Evolutionary conservation across 2,113 vertebrate species (phyloP), one percentile per base, ranked within the genome.

Genomic region (Tringa solitaria): DNA sequence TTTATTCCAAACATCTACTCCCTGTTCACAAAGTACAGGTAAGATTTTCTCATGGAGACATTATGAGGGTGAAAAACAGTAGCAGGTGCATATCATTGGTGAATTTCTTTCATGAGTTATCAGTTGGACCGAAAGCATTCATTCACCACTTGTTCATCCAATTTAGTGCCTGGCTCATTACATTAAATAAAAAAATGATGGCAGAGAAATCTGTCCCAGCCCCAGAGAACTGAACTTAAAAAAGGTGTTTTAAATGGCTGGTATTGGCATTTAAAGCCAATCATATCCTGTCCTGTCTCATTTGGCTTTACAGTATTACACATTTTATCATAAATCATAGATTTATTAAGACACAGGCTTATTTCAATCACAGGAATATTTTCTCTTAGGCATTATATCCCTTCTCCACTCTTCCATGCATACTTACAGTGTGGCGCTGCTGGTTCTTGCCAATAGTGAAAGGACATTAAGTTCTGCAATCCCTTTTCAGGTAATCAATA

Each of bases 21-120:
- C 22, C 32, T 0, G 0, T 54, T 76, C 56, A 76, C 65, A 19
- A 88, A 70, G 10, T 33, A 48, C 1, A 67, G 8, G 24, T 14
- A 86, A n/a, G 23, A 76, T 67, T 63, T 94, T 57, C 37, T 77
- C 56, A 17, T 46, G 60, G 19, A 94, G 37, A 80, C 27, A 83
- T 24, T 32, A 64, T 20, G 26, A 88, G 17, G 9, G 57, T 90
- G 35, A 77, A 78, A 92, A 91, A 17, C 43, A 89, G 35, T 7
- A 75, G 30, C 32, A 78, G 35, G 32, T 64, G 8, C 11, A 4
- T 26, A 39, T n/a, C 28, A n/a, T 6, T n/a, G 41, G 17, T 72
- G 18, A 48, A 64, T 75, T 74, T 74, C n/a, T 57, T 72, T 33
- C 69, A 56, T 0, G 7, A 48, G 5, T 35, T 35, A 92, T 41